These are phyloP conservation scores for Noturus placidus DNA, from an alignment of 2,113 vertebrate species.

Conservation along the genomic window DNA sequence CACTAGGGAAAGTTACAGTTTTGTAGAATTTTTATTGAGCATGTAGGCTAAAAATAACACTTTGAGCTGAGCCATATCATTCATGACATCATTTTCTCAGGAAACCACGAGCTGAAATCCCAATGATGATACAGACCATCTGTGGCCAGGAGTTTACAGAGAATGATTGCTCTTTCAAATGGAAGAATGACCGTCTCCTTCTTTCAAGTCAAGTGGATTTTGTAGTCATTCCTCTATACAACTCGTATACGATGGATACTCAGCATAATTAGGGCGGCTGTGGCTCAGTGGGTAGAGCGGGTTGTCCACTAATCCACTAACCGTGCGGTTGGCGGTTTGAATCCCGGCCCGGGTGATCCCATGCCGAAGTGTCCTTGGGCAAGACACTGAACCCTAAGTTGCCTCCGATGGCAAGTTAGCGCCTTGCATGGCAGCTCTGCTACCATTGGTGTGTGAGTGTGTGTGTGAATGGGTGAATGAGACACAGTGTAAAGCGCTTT, in stretches of 20 bases:
- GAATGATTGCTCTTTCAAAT: not conserved
- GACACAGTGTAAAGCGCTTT: too few species aligned
- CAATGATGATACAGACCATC: not conserved
- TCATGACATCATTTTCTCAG: not conserved
- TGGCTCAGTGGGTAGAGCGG: too few species aligned
- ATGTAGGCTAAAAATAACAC: not conserved
- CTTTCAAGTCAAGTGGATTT: not conserved
- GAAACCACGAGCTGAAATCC: not conserved
- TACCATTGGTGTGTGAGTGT: too few species aligned
- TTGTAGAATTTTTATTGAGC: not conserved
- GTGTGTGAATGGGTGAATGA: too few species aligned
- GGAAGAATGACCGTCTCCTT: not conserved
- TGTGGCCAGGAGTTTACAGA: not conserved
- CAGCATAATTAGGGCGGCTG: too few species aligned
- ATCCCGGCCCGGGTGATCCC: too few species aligned
- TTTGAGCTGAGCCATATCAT: not conserved
- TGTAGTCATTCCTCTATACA: constrained; percentile 1
- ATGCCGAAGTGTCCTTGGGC: too few species aligned
- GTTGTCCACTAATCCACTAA: too few species aligned
- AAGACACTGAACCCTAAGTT: too few species aligned
- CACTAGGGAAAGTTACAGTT: not conserved
- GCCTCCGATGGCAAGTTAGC: too few species aligned
- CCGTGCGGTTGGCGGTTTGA: too few species aligned
- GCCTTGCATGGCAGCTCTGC: too few species aligned
- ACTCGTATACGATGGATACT: not conserved